phyloP scores from a whole-genome alignment of 2,113 vertebrate genomes.

The Rousettus leschenaultii region DNA sequence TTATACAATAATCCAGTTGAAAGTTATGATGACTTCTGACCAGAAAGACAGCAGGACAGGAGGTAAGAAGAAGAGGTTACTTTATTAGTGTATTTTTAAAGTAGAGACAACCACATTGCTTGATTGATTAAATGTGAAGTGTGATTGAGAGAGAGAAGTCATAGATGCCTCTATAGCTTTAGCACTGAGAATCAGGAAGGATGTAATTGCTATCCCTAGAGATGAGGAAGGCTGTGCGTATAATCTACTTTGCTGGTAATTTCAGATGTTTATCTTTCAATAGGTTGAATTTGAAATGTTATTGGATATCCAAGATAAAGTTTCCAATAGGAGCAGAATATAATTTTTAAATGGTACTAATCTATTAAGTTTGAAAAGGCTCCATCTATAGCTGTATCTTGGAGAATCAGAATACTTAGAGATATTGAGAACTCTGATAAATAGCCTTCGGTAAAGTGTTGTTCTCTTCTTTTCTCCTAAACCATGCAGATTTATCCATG shows the following conservation, averaged over 20 bases:
- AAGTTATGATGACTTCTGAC: neutral
- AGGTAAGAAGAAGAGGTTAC: neutral
- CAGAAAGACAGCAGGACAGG: neutral
- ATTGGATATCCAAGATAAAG: neutral
- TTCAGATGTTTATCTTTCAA: neutral
- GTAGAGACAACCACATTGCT: neutral
- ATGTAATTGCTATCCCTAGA: neutral
- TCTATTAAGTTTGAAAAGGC: neutral
- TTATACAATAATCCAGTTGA: neutral
- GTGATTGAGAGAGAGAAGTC: neutral
- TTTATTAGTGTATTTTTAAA: neutral
- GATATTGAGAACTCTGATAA: neutral
- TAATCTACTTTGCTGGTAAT: neutral
- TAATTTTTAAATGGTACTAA: neutral
- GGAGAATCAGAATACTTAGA: too few relatives aligned
- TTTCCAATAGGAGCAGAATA: neutral
- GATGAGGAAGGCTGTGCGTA: neutral
- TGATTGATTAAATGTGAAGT: neutral
- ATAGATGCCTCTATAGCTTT: neutral
- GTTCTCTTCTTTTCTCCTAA: neutral
- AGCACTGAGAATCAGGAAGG: neutral
- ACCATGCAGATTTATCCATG: neutral
- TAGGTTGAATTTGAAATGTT: neutral
- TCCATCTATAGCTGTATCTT: neutral
- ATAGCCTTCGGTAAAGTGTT: neutral